Percentiles rank a stretch among this genome's conserved stretches.
Evolutionary conservation across 2,113 vertebrate species (phyloP).

Genomic region (Boulengeromyrus knoepffleri): DNA sequence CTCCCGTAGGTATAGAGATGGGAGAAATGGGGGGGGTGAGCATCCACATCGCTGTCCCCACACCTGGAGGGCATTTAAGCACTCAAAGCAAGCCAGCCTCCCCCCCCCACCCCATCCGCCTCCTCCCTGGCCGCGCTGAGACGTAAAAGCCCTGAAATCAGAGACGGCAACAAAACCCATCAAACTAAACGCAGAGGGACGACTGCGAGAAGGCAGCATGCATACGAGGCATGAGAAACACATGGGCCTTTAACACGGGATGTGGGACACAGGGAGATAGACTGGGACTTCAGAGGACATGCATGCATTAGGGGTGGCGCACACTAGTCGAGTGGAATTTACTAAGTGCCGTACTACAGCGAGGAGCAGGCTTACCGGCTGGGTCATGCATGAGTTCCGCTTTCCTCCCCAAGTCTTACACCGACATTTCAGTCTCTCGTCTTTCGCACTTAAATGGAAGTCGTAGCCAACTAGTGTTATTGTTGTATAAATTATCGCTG

Average conservation of each 20-base stretch:
- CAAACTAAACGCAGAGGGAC: not conserved
- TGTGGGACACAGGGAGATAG: not conserved
- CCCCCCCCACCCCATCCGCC: not conserved
- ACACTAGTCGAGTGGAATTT: not conserved
- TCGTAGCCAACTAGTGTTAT: not conserved
- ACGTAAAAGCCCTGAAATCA: not conserved
- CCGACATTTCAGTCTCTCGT: not conserved
- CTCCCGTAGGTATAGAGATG: not conserved
- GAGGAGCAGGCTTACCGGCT: not conserved
- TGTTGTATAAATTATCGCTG: not conserved
- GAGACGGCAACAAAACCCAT: slow-evolving; percentile 9
- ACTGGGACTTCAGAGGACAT: not conserved
- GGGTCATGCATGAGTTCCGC: not conserved
- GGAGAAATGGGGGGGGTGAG: not conserved
- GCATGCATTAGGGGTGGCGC: not conserved
- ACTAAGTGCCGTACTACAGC: not conserved
- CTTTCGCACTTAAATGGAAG: not conserved
- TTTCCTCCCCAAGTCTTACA: not conserved
- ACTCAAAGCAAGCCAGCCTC: not conserved
- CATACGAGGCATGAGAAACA: not conserved
- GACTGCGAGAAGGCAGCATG: not conserved
- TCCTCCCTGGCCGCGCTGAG: not conserved
- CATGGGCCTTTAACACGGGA: not conserved
- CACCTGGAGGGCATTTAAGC: slow-evolving; percentile 6
- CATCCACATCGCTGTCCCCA: not conserved